Evolutionary conservation across 2,888 invertebrate genomes (phyloP).

Genomic region (Apamea crenata): DNA sequence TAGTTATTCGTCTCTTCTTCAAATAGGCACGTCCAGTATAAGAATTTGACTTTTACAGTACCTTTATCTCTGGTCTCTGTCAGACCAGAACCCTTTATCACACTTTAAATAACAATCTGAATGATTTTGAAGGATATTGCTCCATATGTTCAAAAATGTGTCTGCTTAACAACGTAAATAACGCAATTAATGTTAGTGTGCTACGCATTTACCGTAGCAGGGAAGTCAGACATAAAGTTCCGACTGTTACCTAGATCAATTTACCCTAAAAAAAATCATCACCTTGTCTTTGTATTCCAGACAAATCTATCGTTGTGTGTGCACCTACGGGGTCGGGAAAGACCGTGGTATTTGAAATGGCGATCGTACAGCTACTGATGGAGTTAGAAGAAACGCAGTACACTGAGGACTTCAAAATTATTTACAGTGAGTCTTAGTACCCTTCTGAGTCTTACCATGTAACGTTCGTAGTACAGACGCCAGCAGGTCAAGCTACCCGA

Average conservation of each 20-base stretch:
- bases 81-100: not conserved
- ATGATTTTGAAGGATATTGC: not conserved
- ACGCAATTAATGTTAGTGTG: not conserved
- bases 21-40: not conserved
- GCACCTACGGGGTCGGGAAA: slow-evolving; percentile 96
- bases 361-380: slow-evolving; percentile 92
- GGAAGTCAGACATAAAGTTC: not conserved
- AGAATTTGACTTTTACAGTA: not conserved
- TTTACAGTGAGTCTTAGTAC: slow-evolving; percentile 92
- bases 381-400: slow-evolving; percentile 83
- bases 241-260: not conserved
- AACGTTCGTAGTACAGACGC: not conserved
- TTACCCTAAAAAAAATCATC: not conserved
- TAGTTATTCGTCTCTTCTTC: slow-evolving; percentile 49
- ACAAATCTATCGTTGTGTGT: slow-evolving; percentile 93
- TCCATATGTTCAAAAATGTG: not conserved
- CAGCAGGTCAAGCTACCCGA: too few species aligned
- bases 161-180: not conserved
- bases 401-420: slow-evolving; percentile 91
- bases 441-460: not conserved
- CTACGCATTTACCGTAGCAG: not conserved
- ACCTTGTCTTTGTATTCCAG: slow-evolving; percentile 78
- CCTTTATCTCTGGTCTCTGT: not conserved
- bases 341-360: slow-evolving; percentile 95
- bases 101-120: not conserved